Evolutionary conservation across 2,797 vertebrate genomes (phyloP).

Genomic region (Tenualosa thibaudeaui): DNA sequence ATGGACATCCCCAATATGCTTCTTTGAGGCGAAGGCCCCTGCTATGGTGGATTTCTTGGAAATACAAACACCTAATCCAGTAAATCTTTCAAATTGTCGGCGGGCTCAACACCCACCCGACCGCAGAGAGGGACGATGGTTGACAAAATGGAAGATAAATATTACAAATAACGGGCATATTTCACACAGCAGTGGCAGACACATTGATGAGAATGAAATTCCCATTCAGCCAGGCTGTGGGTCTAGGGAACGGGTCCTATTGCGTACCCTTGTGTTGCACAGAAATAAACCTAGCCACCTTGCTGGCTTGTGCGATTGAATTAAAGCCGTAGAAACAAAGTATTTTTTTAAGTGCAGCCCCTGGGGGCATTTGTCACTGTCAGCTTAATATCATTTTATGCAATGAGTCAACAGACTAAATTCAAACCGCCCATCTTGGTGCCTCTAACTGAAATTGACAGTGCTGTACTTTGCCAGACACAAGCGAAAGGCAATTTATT

Average conservation of each 20-base stretch:
- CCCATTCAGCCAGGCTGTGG: conserved; percentile 41
- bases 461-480: conserved; percentile 47
- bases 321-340: conserved; percentile 59
- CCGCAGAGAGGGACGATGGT: neutral
- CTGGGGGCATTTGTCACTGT: conserved; percentile 67
- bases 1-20: neutral
- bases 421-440: conserved; percentile 44
- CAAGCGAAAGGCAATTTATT: conserved; percentile 27
- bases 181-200: conserved; percentile 39
- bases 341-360: conserved; percentile 60
- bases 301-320: conserved; percentile 53
- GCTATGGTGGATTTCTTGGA: neutral
- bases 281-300: conserved; percentile 52
- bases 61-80: neutral
- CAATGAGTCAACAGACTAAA: conserved; percentile 68
- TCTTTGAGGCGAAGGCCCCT: neutral
- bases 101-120: neutral
- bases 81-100: conserved; percentile 7
- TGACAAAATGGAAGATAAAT: conserved; percentile 43
- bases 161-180: conserved; percentile 51
- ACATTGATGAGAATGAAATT: conserved; percentile 46
- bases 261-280: no score
- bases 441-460: conserved; percentile 66
- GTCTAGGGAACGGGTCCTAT: neutral
- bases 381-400: conserved; percentile 65